phyloP scores from a whole-genome alignment of 2,113 vertebrate species.

The Bostrychus sinensis region DNA sequence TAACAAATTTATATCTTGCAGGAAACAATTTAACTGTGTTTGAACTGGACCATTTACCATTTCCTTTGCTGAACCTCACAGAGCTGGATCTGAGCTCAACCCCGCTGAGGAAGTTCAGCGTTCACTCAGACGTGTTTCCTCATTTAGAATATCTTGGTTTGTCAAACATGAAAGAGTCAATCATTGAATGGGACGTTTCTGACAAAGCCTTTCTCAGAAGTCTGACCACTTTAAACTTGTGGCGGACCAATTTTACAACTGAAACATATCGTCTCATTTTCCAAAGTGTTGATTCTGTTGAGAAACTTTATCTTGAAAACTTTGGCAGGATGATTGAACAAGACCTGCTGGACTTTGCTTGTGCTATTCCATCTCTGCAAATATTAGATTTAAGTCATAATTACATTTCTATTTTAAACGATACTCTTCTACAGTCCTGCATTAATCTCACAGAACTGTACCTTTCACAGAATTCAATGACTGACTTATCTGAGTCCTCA shows the following conservation, averaged over 20 bases:
- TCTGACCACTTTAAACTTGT: constrained; percentile 29
- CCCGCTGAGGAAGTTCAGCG: constrained; percentile 37
- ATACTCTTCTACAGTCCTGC: constrained; percentile 37
- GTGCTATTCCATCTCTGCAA: constrained; percentile 47
- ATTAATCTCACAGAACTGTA: constrained; percentile 39
- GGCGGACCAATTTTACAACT: no score
- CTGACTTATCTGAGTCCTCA: neutral
- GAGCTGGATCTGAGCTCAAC: constrained; percentile 1
- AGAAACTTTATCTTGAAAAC: constrained; percentile 37
- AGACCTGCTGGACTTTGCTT: no score
- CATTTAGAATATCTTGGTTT: constrained; percentile 41
- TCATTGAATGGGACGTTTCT: constrained; percentile 43
- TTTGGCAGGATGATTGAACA: no score
- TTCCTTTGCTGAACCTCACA: neutral
- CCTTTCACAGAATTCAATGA: constrained; percentile 44
- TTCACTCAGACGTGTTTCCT: constrained; percentile 55
- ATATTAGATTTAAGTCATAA: constrained; percentile 56
- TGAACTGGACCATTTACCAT: neutral
- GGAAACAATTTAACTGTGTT: no score
- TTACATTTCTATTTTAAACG: constrained; percentile 25
- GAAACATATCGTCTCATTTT: constrained; percentile 9
- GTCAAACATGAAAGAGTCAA: constrained; percentile 5
- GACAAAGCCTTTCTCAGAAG: constrained; percentile 49
- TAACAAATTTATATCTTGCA: no score
- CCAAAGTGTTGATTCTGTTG: constrained; percentile 48